phyloP scores from a whole-genome alignment of 2,797 vertebrate genomes.

The Tokudaia tokunoshimensis region DNA sequence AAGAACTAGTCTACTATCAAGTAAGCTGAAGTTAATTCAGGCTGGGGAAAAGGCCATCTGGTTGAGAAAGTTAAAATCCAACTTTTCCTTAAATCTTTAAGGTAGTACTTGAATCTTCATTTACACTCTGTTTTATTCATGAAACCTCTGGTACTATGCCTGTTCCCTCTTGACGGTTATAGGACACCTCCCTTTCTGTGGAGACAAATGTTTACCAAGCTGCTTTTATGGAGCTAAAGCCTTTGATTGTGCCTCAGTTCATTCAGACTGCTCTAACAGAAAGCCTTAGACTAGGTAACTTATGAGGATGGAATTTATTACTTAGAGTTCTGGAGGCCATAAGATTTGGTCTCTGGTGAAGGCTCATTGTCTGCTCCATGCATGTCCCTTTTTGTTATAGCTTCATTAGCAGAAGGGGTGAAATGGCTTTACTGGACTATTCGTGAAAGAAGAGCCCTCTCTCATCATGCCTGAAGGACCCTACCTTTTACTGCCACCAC shows the following conservation, averaged over 20 bases:
- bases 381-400: background rate
- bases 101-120: conserved; percentile 40
- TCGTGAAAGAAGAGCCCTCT: background rate
- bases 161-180: background rate
- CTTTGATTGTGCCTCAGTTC: conserved; percentile 36
- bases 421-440: background rate
- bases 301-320: background rate
- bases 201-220: conserved; percentile 40
- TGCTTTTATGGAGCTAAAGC: conserved; percentile 18
- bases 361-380: background rate
- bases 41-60: background rate
- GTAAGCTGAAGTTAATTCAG: conserved; percentile 55
- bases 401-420: background rate
- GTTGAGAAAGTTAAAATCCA: conserved; percentile 61
- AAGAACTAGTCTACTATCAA: conserved; percentile 12
- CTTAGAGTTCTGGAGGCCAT: background rate
- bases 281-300: background rate
- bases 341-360: background rate
- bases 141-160: conserved; percentile 41
- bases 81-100: conserved; percentile 57
- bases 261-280: background rate
- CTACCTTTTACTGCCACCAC: background rate
- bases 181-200: background rate
- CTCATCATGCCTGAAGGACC: background rate
- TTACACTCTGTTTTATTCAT: conserved; percentile 63